These are phyloP conservation scores for Holcopasites calliopsidis DNA, from an alignment of 1,140 invertebrate genomes.

Conservation along the genomic window DNA sequence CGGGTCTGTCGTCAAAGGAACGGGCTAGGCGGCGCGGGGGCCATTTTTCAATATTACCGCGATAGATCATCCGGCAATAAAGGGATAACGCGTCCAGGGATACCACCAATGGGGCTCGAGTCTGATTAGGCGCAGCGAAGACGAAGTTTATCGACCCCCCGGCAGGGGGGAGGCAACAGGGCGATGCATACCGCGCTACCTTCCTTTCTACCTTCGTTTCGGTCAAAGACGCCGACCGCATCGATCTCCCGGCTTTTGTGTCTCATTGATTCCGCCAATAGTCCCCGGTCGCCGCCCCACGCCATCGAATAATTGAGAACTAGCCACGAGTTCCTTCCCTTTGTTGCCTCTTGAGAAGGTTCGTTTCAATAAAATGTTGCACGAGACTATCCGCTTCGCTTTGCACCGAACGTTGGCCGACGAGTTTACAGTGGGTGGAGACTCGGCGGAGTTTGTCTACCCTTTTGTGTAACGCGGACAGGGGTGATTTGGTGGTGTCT, in stretches of 20 bases:
- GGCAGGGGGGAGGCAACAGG: conserved; percentile 22
- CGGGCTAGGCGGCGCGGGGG: conserved; percentile 36
- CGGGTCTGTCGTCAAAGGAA: conserved; percentile 59
- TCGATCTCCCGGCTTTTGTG: conserved; percentile 48
- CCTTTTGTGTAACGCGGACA: neutral
- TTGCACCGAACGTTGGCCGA: neutral
- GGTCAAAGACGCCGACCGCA: conserved; percentile 57
- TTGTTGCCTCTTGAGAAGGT: neutral
- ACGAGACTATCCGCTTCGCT: conserved; percentile 36
- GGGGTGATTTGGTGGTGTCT: neutral
- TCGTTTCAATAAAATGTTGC: conserved; percentile 47
- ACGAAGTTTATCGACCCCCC: conserved; percentile 59
- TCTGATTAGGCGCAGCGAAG: conserved; percentile 58
- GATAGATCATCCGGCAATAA: conserved; percentile 66
- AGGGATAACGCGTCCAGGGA: conserved; percentile 54
- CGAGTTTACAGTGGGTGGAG: neutral
- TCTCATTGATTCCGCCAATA: conserved; percentile 54
- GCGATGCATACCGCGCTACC: conserved; percentile 58
- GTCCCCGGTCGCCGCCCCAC: conserved; percentile 2
- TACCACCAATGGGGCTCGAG: conserved; percentile 51
- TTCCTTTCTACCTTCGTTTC: conserved; percentile 29
- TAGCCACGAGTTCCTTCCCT: neutral
- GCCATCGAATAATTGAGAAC: conserved; percentile 24
- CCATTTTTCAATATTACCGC: conserved; percentile 68
- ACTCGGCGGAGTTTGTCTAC: neutral